Evolutionary conservation across 2,888 invertebrate species (phyloP), one percentile per base, ranked within the genome.

Genomic region (Hoplodrina ambigua): DNA sequence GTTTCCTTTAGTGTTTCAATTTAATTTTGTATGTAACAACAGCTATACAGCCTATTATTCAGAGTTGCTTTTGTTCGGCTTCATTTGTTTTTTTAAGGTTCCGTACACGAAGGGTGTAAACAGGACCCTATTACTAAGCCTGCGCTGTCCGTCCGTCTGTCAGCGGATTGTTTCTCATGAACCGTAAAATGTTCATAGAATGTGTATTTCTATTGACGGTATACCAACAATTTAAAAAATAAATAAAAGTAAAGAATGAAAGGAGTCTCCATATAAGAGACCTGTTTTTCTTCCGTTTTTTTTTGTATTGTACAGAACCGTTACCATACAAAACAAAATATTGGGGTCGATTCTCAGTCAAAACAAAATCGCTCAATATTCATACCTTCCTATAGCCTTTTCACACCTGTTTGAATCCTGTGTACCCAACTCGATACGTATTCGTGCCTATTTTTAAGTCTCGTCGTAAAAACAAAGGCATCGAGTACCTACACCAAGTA

Each of bases 361-460:
- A 67, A 46, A 75, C 49, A 50, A 33, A 56, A 4, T 33, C 10
- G n/a, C 19, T 37, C 17, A 25, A 7, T 25, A 37, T 50, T 50
- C 46, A 46, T 17, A 54, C 19, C 15, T 20, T 10, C 0, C 15
- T 20, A 13, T 0, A 50, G 44, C 44, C 41, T 25, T 75, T 75
- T 63, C 30, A 54, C 73, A 53, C 44, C 17, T 49, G 19, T 63
- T 11, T 64, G 37, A 64, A 37, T 73, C 15, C 8, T 11, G 19
- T 44, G 46, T 72, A 19, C 37, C 19, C 17, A 25, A 52, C 41
- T n/a, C n/a, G 5, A 37, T n/a, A 53, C 19, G 13, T 30, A 50
- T 41, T 73, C 5, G 17, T 19, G 46, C 15, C 30, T 73, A 63
- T 72, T 73, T 20, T 49, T 63, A 63, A 73, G 15, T 17, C 11